Base-by-base conservation (phyloP, 2,113 vertebrate genomes). In the Myanophis thanlyinensis region DNA sequence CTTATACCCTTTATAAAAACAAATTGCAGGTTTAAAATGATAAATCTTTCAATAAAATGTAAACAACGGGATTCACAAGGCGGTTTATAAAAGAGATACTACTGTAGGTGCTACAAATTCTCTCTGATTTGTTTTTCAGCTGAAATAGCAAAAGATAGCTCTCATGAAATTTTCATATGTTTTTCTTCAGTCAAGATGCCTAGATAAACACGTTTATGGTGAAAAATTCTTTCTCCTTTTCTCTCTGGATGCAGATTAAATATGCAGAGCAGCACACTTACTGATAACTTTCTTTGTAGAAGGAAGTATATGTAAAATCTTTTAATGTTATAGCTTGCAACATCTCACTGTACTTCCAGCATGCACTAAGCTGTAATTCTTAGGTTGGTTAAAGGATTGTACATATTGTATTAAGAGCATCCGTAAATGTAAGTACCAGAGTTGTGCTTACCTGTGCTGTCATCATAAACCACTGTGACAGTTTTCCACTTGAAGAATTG, bases 401-500 rank as follows among this genome's bases (percentile, higher is more conserved):
- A 87, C 73, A 23, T 44, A 40, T 44, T 44, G 48, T 35, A 87
- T 40, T 62, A 94, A 2, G 22, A 20, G 4, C 13, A 5, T 11
- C 1, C n/a, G 0, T 84, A 47, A 93, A 51, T 25, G 85, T 44
- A 92, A 88, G 25, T 90, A 47, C 47, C 89, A 62, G 25, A 8
- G 93, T 87, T 91, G 80, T 47, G 95, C 98, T 99, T 98, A 99
- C 99, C 99, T 85, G 99, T 99, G 97, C 99, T 99, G 98, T 99
- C 99, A 95, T 99, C 99, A 35, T 99, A 99, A 53, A 99, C 99
- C 95, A 99, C 98, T 0, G 99, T 99, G 94, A 99, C 99, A 0
- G 99, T 99, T 98, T 99, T 99, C 99, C 99, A 99, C 97, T 99
- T 99, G 98, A 99, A 99, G 97, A 99, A 99, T 96, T 99, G 99